Evolutionary conservation across 2,113 vertebrate species (phyloP).

Genomic region (Nymphicus hollandicus): DNA sequence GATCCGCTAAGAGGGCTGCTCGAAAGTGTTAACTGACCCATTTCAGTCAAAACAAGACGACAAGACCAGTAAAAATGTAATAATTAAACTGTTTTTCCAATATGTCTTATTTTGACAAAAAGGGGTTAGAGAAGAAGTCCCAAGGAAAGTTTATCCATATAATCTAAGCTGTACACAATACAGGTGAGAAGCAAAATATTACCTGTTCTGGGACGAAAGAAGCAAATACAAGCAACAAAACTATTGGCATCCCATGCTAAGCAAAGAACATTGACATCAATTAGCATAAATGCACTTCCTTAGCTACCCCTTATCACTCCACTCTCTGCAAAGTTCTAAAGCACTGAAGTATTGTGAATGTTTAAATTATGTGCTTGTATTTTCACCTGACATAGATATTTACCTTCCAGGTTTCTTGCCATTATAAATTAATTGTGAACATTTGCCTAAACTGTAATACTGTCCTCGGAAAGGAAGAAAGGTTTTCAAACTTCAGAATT

Average conservation of each 20-base stretch:
- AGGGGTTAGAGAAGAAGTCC: neutral
- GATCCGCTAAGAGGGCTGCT: neutral
- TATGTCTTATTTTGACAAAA: neutral
- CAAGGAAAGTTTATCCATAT: neutral
- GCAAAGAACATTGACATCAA: accelerated
- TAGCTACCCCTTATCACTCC: neutral
- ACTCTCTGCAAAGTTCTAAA: neutral
- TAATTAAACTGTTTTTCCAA: neutral
- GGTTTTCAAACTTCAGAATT: neutral
- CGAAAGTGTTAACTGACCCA: neutral
- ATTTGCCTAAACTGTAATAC: neutral
- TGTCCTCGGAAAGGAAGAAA: neutral
- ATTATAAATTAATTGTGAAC: neutral
- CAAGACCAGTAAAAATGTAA: neutral
- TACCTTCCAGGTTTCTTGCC: neutral
- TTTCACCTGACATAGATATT: neutral
- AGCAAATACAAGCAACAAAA: neutral
- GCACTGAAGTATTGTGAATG: neutral
- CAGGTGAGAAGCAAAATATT: neutral
- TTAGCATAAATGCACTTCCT: neutral
- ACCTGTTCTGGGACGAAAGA: neutral
- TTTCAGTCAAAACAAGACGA: neutral
- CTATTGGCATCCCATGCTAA: neutral
- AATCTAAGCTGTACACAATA: neutral
- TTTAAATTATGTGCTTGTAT: neutral